Base-by-base conservation (phyloP, 1,140 invertebrate genomes). In the Centruroides sculpturatus region DNA sequence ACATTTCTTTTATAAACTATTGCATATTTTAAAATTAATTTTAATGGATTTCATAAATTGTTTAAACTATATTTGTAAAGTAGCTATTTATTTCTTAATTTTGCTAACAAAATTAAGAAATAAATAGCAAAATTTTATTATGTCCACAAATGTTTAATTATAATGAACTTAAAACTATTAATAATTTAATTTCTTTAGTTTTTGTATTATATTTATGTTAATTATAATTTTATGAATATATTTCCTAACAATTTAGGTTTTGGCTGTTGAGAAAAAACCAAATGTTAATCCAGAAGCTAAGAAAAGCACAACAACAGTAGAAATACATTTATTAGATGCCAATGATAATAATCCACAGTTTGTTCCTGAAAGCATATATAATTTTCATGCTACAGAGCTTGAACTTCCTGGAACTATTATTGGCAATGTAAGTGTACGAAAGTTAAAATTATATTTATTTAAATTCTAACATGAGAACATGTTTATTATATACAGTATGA, bases 311-410 rank as follows among this genome's bases (percentile, higher is more conserved):
- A 66, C 66, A 1, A 52, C 59, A 1, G 66, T 69, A 5, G 63
- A 69, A 74, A 84, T 89, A 0, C 86, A 85, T 0, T 70, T 92
- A 23, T 74, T 91, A 1, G 89, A 91, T 71, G 85, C 86, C 8
- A 92, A 91, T 72, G 88, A 91, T 62, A 91, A 91, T 68, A 89
- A 87, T 63, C 88, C 88, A 0, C 82, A 81, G 8, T 92, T 91
- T 69, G 77, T 87, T 11, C 86, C 87, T 1, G 83, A 80, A 52
- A 90, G 89, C 71, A 73, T 90, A 0, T 91, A 90, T 68, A 64
- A 60, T 7, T 71, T 71, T 49, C 64, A 64, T 55, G 67, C 69
- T 4, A 65, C 68, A 9, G 70, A 71, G 66, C 66, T 67, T n/a
- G 70, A 69, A 9, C 53, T 64, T 10, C 57, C 69, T 9, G 60